Base-by-base conservation (phyloP, 1,140 invertebrate species). In the Euwallacea similis region DNA sequence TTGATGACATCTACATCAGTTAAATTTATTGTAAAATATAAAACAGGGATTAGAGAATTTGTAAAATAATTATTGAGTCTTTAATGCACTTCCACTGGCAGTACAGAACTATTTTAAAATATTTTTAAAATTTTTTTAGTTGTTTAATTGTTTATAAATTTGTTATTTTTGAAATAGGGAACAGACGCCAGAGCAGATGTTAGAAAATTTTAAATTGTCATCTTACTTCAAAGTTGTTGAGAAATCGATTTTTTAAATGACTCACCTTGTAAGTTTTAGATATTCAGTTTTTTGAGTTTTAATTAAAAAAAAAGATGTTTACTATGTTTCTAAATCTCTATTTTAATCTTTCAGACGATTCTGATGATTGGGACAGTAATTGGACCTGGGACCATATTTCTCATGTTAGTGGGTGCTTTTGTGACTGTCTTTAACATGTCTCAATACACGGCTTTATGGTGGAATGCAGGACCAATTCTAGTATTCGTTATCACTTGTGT, bases 361-460 rank as follows among this genome's bases (percentile, higher is more conserved):
- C 66, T 91, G 75, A 86, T 88, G 88, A 85, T 89, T 41, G 91
- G 91, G 69, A 93, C 91, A 8, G 86, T 93, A 67, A 82, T 94
- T 59, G 92, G 91, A 44, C 91, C 92, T 10, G 93, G 91, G 44
- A 95, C 93, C 4, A 94, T 95, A 63, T 92, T 95, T 76, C 86
- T 95, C 47, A 97, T 96, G 93, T 88, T 96, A 82, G 91, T 95
- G 6, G 94, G 94, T 73, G 92, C 93, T 2, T 91, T 95, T 75
- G 90, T 93, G 0, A 88, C 93, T 7, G 91, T 92, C 0, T 94
- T 95, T 75, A 85, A 86, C 41, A 88, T 94, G 69, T 85, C 88
- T 69, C 92, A 93, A 76, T 93, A 89, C 87, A 85, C 86, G 0
- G 91, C 92, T 73, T 93, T 95, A 67, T 84, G 87, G 16, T 91